phyloP scores from a whole-genome alignment of 2,797 vertebrate genomes.

The Paguma larvata region DNA sequence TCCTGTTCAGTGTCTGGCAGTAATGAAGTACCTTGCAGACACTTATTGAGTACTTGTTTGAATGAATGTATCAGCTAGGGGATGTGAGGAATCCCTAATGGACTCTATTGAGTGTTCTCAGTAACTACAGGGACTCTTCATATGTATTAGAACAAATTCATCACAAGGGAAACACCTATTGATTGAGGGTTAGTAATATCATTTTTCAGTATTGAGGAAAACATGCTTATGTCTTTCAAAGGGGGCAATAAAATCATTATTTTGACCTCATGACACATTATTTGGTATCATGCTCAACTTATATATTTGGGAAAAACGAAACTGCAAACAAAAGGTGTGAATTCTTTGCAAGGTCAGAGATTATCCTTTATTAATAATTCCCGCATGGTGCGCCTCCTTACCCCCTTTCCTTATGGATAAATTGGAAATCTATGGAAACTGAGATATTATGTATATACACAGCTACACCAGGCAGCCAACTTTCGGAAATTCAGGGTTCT shows the following conservation, averaged over 20 bases:
- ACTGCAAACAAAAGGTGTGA: not conserved
- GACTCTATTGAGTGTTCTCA: not conserved
- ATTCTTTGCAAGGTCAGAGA: not conserved
- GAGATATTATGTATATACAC: not conserved
- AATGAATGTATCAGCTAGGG: not conserved
- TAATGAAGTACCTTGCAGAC: slow-evolving; percentile 50
- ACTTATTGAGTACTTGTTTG: not conserved
- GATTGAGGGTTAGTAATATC: not conserved
- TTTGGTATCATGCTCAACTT: not conserved
- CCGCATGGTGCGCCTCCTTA: not conserved
- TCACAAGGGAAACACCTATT: not conserved
- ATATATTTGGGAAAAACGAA: not conserved
- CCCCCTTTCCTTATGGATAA: not conserved
- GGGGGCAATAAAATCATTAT: not conserved
- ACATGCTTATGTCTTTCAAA: slow-evolving; percentile 31
- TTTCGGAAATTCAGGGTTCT: not conserved
- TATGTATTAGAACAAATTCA: not conserved
- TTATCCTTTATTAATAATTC: not conserved
- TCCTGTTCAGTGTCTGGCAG: not conserved
- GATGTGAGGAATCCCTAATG: not conserved
- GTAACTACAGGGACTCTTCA: not conserved
- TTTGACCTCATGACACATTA: not conserved
- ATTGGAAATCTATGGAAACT: not conserved
- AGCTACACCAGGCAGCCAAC: not conserved
- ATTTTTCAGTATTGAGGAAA: slow-evolving; percentile 19